phyloP scores from a whole-genome alignment of 2,888 invertebrate species.

The Patella pellucida region DNA sequence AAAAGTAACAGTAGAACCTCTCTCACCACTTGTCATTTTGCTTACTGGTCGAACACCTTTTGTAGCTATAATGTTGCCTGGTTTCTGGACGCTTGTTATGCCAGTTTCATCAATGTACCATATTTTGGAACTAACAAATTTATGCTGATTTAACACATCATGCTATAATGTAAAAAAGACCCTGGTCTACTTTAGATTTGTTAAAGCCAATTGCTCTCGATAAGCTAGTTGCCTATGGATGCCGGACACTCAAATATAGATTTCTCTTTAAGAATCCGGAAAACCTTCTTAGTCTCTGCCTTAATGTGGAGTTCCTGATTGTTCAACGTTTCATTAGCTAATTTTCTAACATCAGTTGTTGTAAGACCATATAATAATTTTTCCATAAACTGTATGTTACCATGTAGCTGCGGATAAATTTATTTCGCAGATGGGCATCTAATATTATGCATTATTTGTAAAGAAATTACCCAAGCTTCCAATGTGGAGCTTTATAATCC shows the following conservation, averaged over 20 bases:
- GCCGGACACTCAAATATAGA: neutral
- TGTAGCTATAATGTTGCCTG: constrained; percentile 5
- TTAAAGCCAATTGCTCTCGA: neutral
- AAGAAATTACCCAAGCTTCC: no score
- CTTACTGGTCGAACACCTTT: constrained; percentile 19
- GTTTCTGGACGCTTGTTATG: neutral
- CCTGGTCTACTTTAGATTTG: no score
- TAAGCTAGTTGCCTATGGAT: neutral
- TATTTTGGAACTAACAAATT: neutral
- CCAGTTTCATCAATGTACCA: neutral
- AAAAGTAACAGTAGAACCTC: constrained; percentile 12
- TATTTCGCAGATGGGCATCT: no score
- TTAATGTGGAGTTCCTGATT: neutral
- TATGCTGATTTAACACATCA: neutral
- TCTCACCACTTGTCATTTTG: constrained; percentile 27
- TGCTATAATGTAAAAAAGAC: neutral
- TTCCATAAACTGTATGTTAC: constrained; percentile 4
- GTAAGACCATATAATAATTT: constrained; percentile 6
- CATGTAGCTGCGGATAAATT: neutral
- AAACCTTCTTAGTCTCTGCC: neutral
- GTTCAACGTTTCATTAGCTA: constrained; percentile 5
- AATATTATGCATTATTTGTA: no score
- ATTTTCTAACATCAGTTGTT: neutral
- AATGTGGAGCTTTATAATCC: no score
- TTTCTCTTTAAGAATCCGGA: neutral